Percentiles rank a stretch among this genome's conserved stretches.
phyloP scores from a whole-genome alignment of 1,140 invertebrate species.

The Melitaea cinxia region DNA sequence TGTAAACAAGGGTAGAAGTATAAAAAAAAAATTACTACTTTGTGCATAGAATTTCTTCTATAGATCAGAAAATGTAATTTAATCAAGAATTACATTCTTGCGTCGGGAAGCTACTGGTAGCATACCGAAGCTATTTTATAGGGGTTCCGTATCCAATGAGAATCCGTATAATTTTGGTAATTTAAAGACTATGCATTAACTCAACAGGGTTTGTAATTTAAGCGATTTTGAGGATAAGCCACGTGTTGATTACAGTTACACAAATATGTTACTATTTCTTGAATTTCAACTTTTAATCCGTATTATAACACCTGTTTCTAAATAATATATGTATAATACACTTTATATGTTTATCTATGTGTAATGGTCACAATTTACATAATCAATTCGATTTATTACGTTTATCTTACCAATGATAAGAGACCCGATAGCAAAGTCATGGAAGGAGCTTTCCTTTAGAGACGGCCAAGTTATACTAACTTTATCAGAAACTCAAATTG shows the following conservation, averaged over 20 bases:
- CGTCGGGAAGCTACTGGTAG: background rate
- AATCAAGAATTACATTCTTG: background rate
- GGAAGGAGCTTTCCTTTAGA: background rate
- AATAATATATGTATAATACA: no score
- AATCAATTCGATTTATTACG: slow-evolving; percentile 12
- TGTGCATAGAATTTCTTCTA: no score
- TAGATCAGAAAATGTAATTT: background rate
- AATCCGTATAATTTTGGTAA: slow-evolving; percentile 31
- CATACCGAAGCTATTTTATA: background rate
- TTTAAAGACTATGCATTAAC: slow-evolving; percentile 7
- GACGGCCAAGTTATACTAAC: slow-evolving; percentile 14
- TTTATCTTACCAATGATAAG: background rate
- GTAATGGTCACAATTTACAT: slow-evolving; percentile 3
- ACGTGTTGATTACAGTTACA: background rate
- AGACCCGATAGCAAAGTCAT: background rate
- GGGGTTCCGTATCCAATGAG: slow-evolving; percentile 16
- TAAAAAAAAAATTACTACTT: no score
- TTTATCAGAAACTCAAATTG: slow-evolving; percentile 14
- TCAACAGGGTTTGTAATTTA: background rate
- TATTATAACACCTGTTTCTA: no score
- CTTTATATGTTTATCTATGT: no score
- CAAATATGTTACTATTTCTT: no score
- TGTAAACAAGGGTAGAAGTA: no score
- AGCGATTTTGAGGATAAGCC: background rate
- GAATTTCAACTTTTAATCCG: no score